These are phyloP conservation scores for Gallirallus australis DNA, from an alignment of 2,797 vertebrate genomes.

Conservation along the genomic window DNA sequence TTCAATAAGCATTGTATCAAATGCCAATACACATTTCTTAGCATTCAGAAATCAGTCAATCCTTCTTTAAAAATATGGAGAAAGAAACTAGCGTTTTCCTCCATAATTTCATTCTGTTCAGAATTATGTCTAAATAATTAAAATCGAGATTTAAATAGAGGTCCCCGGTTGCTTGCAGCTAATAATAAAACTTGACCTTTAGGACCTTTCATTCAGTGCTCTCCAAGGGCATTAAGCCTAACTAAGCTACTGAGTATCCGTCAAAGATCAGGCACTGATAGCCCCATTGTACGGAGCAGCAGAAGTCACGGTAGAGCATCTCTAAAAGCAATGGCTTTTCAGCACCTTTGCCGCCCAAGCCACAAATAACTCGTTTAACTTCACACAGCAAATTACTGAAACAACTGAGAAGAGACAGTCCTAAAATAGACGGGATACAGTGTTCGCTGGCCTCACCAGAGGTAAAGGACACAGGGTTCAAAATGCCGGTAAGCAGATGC, in stretches of 20 bases:
- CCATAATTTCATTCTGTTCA: not conserved
- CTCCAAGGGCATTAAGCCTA: not conserved
- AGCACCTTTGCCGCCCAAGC: constrained; percentile 5
- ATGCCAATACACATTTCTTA: not conserved
- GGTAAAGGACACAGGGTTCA: constrained; percentile 53
- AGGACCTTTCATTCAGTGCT: not conserved
- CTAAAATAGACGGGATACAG: constrained; percentile 62
- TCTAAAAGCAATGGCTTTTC: constrained; percentile 24
- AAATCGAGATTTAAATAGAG: not conserved
- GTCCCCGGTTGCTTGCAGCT: not conserved
- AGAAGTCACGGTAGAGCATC: not conserved
- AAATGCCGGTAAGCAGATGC: constrained; percentile 29
- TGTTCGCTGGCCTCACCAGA: constrained; percentile 41
- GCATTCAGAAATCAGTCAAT: not conserved
- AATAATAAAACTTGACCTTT: not conserved
- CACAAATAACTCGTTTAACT: constrained; percentile 47
- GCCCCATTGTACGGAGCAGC: not conserved
- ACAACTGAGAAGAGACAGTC: constrained; percentile 59
- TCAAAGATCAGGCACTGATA: not conserved
- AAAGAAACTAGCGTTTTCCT: not conserved
- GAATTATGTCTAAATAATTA: not conserved
- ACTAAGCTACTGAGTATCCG: not conserved
- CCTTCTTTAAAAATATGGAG: not conserved
- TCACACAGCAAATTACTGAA: constrained; percentile 62
- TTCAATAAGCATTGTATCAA: not conserved